Evolutionary conservation across 2,888 invertebrate genomes (phyloP).

Genomic region (Drosophila cracens): DNA sequence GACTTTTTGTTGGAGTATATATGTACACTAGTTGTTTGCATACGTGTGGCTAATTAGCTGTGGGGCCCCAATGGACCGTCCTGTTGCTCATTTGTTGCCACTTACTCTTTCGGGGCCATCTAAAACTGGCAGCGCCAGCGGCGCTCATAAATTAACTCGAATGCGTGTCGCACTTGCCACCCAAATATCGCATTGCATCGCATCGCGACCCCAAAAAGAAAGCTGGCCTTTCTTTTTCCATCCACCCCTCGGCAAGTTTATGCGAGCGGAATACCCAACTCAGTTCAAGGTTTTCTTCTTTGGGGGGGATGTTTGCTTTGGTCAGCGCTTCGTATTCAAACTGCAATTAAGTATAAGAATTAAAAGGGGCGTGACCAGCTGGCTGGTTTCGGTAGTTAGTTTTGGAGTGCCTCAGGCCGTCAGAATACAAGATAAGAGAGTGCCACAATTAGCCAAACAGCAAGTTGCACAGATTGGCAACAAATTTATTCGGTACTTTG

Average conservation of each 20-base stretch:
- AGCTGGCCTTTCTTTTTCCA: constrained; percentile 1
- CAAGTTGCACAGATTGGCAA: constrained; percentile 9
- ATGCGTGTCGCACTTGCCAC: constrained; percentile 33
- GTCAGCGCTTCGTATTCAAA: constrained; percentile 41
- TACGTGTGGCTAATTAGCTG: constrained; percentile 6
- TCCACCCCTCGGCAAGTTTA: not conserved
- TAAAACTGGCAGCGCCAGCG: constrained; percentile 31
- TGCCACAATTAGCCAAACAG: constrained; percentile 1
- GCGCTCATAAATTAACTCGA: constrained; percentile 50
- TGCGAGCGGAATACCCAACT: not conserved
- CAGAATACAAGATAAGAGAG: constrained; percentile 2
- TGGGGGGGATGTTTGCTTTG: not conserved
- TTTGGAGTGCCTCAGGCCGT: constrained; percentile 1
- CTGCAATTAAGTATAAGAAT: constrained; percentile 60
- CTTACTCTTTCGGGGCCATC: constrained; percentile 16
- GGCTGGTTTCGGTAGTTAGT: not conserved
- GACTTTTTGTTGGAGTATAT: not conserved
- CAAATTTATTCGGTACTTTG: not conserved
- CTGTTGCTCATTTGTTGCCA: constrained; percentile 38
- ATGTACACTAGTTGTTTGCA: not conserved
- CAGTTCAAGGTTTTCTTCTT: not conserved
- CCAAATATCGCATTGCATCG: constrained; percentile 1
- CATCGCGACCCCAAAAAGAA: constrained; percentile 7
- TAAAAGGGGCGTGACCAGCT: constrained; percentile 38
- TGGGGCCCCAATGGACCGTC: constrained; percentile 33